Evolutionary conservation across 2,888 invertebrate species (phyloP).

Genomic region (Ferdinandea cuprea): DNA sequence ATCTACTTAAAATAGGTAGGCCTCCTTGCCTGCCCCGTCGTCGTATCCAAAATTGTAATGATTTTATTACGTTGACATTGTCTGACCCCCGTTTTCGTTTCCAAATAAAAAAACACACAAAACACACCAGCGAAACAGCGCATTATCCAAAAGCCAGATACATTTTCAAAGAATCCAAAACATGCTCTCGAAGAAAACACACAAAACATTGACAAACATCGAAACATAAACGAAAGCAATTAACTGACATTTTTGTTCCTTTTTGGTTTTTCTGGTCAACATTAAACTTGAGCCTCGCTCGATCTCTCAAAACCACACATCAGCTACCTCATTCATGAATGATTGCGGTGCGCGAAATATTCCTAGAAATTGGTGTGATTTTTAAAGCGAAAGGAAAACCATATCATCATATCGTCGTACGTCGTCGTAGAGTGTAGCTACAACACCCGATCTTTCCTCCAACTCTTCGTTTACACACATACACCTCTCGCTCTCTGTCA

Average conservation of each 20-base stretch:
- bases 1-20: constrained; percentile 46
- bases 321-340: constrained; percentile 69
- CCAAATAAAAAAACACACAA: constrained; percentile 4
- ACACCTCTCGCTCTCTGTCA: constrained; percentile 23
- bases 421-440: constrained; percentile 1
- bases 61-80: constrained; percentile 60
- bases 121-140: constrained; percentile 46
- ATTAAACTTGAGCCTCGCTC: constrained; percentile 41
- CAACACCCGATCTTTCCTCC: constrained; percentile 29
- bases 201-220: constrained; percentile 64
- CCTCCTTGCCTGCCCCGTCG: constrained; percentile 4
- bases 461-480: constrained; percentile 12
- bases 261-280: constrained; percentile 27
- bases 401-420: too few species aligned
- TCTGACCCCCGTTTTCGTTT: constrained; percentile 48
- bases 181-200: constrained; percentile 52
- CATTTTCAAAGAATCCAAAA: constrained; percentile 66
- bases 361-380: constrained; percentile 68
- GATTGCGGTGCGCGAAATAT: constrained; percentile 68
- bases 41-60: constrained; percentile 8
- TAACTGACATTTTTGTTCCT: constrained; percentile 40
- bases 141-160: constrained; percentile 29
- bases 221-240: constrained; percentile 71
- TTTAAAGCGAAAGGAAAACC: constrained; percentile 68
- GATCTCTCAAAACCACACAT: constrained; percentile 21